A percentile compares a stretch with the other conserved stretches of the same genome.
Evolutionary conservation across 1,140 invertebrate genomes (phyloP).

Genomic region (Epicauta chinensis): DNA sequence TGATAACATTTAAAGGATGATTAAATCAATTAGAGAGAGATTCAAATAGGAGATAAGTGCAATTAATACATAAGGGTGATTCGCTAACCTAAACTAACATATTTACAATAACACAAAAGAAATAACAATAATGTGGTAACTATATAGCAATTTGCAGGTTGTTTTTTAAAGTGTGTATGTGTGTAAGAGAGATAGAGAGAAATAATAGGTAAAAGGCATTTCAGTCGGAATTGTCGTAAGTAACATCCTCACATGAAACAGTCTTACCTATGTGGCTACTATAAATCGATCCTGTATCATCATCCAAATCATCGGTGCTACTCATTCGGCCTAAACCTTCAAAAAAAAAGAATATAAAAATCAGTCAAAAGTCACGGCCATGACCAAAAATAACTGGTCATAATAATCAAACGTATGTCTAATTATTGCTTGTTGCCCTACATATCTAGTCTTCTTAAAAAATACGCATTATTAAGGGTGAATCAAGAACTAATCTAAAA

Average conservation of each 20-base stretch:
- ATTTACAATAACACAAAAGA: conserved; percentile 7
- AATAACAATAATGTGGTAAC: conserved; percentile 7
- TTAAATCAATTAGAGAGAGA: conserved; percentile 2
- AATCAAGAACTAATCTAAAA: no score
- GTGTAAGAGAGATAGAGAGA: neutral
- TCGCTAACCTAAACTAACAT: conserved; percentile 14
- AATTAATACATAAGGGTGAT: conserved; percentile 4
- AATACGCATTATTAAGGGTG: no score
- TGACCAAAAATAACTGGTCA: no score
- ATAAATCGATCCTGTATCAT: conserved; percentile 65
- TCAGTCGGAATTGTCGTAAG: conserved; percentile 30
- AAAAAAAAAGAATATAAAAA: neutral
- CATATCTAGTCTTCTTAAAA: no score
- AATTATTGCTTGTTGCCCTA: no score
- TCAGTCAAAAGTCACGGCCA: no score
- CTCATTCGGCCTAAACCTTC: conserved; percentile 61
- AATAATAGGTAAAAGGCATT: conserved; percentile 5
- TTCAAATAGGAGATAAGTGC: neutral
- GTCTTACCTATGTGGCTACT: conserved; percentile 58
- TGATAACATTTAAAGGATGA: neutral
- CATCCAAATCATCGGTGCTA: conserved; percentile 77
- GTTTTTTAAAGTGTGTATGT: no score
- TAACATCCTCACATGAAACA: conserved; percentile 44
- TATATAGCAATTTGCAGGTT: neutral
- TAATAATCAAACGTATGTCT: no score